These are phyloP conservation scores for Elgaria multicarinata DNA, from an alignment of 2,113 vertebrate species.

Conservation along the genomic window DNA sequence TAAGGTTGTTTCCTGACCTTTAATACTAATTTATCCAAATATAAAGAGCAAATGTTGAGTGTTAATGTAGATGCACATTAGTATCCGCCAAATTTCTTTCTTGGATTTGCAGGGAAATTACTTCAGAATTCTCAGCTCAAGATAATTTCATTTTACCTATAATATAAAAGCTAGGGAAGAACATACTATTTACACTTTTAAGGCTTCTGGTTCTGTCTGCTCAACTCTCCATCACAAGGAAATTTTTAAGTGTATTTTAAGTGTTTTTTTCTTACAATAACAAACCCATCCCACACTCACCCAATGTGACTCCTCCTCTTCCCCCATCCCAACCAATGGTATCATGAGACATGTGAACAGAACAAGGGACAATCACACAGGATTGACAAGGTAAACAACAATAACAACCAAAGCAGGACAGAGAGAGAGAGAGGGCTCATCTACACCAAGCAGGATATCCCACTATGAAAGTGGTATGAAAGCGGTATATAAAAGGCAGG, in stretches of 20 bases:
- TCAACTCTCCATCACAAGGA: background rate
- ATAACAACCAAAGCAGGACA: background rate
- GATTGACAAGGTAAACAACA: background rate
- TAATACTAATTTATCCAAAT: constrained; percentile 47
- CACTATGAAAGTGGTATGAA: no score
- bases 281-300: background rate
- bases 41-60: constrained; percentile 40
- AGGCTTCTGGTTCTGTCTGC: background rate
- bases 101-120: constrained; percentile 29
- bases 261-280: background rate
- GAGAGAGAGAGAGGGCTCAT: background rate
- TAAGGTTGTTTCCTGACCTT: constrained; percentile 48
- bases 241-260: background rate
- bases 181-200: background rate
- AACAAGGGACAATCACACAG: background rate
- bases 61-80: constrained; percentile 38
- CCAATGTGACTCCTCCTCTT: background rate
- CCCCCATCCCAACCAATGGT: background rate
- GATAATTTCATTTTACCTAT: background rate
- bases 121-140: background rate
- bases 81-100: constrained; percentile 50
- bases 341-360: background rate
- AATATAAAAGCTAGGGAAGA: background rate
- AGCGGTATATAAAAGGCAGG: no score
- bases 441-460: no score